Evolutionary conservation across 2,113 vertebrate species (phyloP), one percentile per base, ranked within the genome.

Genomic region (Chauna torquata): DNA sequence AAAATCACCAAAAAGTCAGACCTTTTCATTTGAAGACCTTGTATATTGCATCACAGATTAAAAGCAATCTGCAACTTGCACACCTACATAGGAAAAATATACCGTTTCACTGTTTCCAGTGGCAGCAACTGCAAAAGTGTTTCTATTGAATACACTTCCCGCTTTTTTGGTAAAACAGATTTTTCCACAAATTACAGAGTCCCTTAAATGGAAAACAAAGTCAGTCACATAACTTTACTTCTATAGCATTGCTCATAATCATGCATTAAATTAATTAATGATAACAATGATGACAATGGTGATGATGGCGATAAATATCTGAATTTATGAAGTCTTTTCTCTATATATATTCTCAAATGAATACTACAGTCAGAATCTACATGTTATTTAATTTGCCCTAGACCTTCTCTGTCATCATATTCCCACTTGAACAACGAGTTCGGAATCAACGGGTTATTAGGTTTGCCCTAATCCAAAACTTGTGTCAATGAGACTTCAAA

Each of bases 371-470:
- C 72, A 68, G 82, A 94, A 95, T 93, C 90, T 94, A 90, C 76
- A 92, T 47, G 72, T 97, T 94, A 71, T 74, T 96, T 94, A 80
- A 76, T 83, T 92, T 86, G 76, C 32, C 85, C 88, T 77, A 93
- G 38, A 92, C 95, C 40, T 83, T 92, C 76, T 93, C 85, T 86
- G 44, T n/a, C 94, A 93, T 92, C 19, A 15, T 86, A 90, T 86
- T 95, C 86, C 82, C 75, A 83, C 42, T 90, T 83, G 76, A 94
- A 95, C 78, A 90, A 24, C 50, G 62, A 88, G 55, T 66, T 93
- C 79, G 83, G 82, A 95, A 95, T 94, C 88, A 88, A 85, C 82
- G 95, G 85, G 86, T 93, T 96, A 96, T 88, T 70, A 90, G 64
- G 80, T 88, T 90, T 94, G 88, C 38, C 69, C 92, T 90, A 95